Conservation (phyloP, 2,113 vertebrate species). For the Dipodomys stephensi region DNA sequence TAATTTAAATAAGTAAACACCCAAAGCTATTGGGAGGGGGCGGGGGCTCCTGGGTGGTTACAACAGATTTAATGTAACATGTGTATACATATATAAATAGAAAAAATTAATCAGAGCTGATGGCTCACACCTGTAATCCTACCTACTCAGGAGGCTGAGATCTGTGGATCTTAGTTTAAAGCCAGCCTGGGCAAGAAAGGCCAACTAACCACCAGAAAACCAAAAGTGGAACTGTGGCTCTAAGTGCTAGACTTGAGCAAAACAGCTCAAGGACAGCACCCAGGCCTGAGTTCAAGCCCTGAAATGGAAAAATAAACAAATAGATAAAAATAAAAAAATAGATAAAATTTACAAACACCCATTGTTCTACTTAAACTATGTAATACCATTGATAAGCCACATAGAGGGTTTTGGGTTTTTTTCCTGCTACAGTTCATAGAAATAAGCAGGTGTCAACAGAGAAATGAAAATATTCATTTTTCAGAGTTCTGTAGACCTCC, state of each 20-base stretch:
- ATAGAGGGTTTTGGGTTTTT: not conserved
- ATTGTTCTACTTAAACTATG: not conserved
- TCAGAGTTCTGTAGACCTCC: slow-evolving; percentile 7
- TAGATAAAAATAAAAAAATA: not conserved
- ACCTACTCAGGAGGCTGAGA: too few relatives aligned
- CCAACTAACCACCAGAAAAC: too few relatives aligned
- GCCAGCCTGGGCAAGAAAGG: too few relatives aligned
- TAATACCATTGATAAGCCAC: not conserved
- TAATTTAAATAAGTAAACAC: slow-evolving; percentile 42
- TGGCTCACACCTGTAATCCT: too few relatives aligned
- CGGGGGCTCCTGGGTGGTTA: not conserved
- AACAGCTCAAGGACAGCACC: too few relatives aligned
- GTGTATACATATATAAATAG: not conserved
- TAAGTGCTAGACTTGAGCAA: too few relatives aligned
- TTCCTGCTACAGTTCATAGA: not conserved
- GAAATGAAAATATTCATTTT: slow-evolving; percentile 43
- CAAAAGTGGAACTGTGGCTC: too few relatives aligned
- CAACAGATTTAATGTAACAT: not conserved
- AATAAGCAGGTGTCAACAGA: slow-evolving; percentile 54
- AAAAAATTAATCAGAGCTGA: not conserved
- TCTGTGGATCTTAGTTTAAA: too few relatives aligned
- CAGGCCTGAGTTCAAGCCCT: not conserved
- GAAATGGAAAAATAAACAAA: not conserved
- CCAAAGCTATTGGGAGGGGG: slow-evolving; percentile 21
- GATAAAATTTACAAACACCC: not conserved